Evolutionary conservation across 2,888 invertebrate species (phyloP), one percentile per base, ranked within the genome.

Genomic region (Melanchra persicariae): DNA sequence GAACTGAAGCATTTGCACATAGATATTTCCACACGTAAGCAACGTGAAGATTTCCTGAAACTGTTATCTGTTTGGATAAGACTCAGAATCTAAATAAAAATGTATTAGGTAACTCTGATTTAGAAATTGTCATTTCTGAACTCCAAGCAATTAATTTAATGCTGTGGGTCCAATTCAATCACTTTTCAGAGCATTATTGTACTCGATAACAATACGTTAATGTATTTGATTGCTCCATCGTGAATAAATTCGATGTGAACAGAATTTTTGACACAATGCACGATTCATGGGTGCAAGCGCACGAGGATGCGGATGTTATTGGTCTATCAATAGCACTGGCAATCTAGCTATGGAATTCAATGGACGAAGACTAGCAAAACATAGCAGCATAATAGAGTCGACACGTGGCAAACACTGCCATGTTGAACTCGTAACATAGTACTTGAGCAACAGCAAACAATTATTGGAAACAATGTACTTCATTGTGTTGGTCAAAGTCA

Each of bases 301-400:
- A 87, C 79, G 87, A 87, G 88, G 86, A 88, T 91, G 85, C 87
- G 89, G 87, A 91, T 91, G 89, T 91, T 91, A 88, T 88, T 87
- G 54, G 80, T 91, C 90, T 93, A 93, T 91, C 89, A 91, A 93
- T 93, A 93, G 89, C 89, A 81, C 88, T 91, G 90, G 89, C 91
- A 90, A 82, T 84, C 77, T 87, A 79, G 85, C 84, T 86, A 87
- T 87, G 89, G 88, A 89, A 92, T 89, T 89, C 83, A 87, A 91
- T 90, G 83, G 88, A 88, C 82, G 81, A 85, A 86, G 77, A 79
- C 69, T 87, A 85, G 83, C 85, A 85, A 85, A 88, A 87, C 87
- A 87, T 85, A 81, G 72, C 76, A 85, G 81, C 87, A 88, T n/a
- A 88, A 87, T 87, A 70, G 61, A 85, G 74, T 71, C 70, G 77